Evolutionary conservation across 2,888 invertebrate species (phyloP), one percentile per base, ranked within the genome.

Genomic region (Embidobia sp.): DNA sequence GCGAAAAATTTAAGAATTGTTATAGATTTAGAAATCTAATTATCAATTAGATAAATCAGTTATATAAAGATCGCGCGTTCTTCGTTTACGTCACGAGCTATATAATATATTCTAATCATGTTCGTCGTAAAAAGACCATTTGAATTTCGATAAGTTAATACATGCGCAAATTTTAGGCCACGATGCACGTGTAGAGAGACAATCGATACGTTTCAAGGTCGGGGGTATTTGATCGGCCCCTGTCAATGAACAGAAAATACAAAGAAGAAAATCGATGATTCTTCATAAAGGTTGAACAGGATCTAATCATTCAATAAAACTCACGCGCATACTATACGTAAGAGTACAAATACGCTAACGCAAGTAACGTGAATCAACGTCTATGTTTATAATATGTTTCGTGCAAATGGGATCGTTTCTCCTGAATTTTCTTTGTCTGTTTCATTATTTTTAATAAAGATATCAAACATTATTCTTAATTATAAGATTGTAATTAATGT

Each of bases 121-220:
- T n/a, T 13, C 13, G 31, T 15, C 22, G 42, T 27, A 40, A 51
- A 49, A 69, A 69, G 31, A 16, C 37, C 26, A 59, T 59, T 53
- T 37, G 51, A 59, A 61, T 59, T 66, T 61, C 51, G 66, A 59
- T 59, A 46, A 53, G 61, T 46, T 46, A 63, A 69, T 69, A 49
- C 69, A 64, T 37, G 44, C 55, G 55, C 78, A 49, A 66, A 70
- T 74, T 75, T 75, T 72, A 63, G 66, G 75, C 75, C 55, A 35
- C 64, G 59, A 33, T 33, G 48, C 67, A 72, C 67, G 66, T 66
- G 63, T 57, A 57, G 40, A 35, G 29, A 49, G 44, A 61, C 55
- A 75, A 75, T 75, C 75, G 74, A 78, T 78, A 66, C 37, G 53
- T 59, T 63, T 74, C 78, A 78, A 78, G 78, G 78, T 78, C 78